Base-by-base conservation (phyloP, 2,113 vertebrate species). In the Catharus bicknelli region DNA sequence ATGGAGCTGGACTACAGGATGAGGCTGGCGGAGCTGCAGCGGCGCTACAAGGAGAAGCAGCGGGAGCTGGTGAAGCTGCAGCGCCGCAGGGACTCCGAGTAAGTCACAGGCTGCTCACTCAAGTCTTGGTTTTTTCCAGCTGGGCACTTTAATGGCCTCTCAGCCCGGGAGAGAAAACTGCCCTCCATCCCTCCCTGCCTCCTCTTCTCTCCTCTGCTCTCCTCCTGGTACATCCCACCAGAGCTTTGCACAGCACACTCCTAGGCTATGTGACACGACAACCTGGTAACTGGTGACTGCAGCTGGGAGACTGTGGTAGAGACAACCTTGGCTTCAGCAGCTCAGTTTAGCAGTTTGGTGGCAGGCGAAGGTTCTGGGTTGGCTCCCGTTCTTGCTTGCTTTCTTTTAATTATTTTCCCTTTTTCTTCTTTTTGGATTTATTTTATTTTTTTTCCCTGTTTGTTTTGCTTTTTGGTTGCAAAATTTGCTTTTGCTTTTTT, bases 1-100 rank as follows among this genome's bases (percentile, higher is more conserved):
- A 97, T 98, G 97, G 99, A 99, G 95, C 97, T 99, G 96, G 99
- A 99, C 68, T 99, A 99, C 96, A 98, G 99, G 11, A 97, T 99
- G 97, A 97, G 97, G 82, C 97, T 99, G 94, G 98, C 99, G 0
- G 99, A 99, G 97, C 97, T 99, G 83, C 99, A 99, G 98, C 98
- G 98, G 80, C 98, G 97, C 1, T 99, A 99, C 96, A 99, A 99
- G 95, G 99, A 99, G 94, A 99, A 99, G 95, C 99, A 99, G 97
- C 95, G 99, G 25, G 99, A 99, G 97, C 94, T 99, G 95, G 98
- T 97, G 96, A 99, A 98, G 93, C 97, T 99, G 86, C 99, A 99
- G 97, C 97, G 98, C 51, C 98, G 98, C 90, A 97, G 98, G 40
- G 99, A 99, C 93, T 98, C 98, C 1, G 98, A 98, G 99, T 99